Percentiles rank a stretch among this genome's conserved stretches.
phyloP scores from a whole-genome alignment of 2,797 vertebrate species.

The Sandelia bainsii region DNA sequence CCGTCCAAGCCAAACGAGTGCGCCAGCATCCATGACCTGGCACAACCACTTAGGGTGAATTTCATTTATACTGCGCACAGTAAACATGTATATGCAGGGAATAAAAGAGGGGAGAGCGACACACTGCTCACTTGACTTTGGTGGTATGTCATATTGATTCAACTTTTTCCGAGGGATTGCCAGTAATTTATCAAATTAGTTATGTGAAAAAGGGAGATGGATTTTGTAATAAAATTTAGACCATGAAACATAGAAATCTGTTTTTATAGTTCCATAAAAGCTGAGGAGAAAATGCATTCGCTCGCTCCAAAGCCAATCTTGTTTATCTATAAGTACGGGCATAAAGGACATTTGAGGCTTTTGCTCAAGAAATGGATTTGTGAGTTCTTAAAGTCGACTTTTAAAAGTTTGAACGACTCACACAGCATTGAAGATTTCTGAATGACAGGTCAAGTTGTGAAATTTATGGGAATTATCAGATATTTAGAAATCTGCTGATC shows the following conservation, averaged over 20 bases:
- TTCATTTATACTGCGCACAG: conserved; percentile 65
- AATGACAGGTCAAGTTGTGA: background rate
- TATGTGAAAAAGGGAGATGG: conserved; percentile 3
- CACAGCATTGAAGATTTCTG: background rate
- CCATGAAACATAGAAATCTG: conserved; percentile 15
- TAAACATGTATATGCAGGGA: conserved; percentile 59
- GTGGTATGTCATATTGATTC: conserved; percentile 48
- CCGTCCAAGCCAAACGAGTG: conserved; percentile 57
- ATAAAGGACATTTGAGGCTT: conserved; percentile 16
- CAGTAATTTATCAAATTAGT: conserved; percentile 50
- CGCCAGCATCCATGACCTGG: conserved; percentile 71
- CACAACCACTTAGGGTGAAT: conserved; percentile 65
- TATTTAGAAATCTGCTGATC: background rate
- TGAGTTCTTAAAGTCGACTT: conserved; percentile 26
- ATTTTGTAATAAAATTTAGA: conserved; percentile 25
- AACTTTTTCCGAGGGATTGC: conserved; percentile 29
- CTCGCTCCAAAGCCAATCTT: conserved; percentile 5
- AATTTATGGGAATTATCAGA: background rate
- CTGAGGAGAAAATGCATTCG: conserved; percentile 1
- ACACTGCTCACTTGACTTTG: conserved; percentile 35
- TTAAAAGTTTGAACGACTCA: background rate
- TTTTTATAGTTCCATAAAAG: conserved; percentile 22
- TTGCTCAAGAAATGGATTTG: conserved; percentile 1
- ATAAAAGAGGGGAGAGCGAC: conserved; percentile 1
- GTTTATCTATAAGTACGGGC: background rate